phyloP scores from a whole-genome alignment of 2,888 invertebrate species.

The Rhogogaster chlorosoma region DNA sequence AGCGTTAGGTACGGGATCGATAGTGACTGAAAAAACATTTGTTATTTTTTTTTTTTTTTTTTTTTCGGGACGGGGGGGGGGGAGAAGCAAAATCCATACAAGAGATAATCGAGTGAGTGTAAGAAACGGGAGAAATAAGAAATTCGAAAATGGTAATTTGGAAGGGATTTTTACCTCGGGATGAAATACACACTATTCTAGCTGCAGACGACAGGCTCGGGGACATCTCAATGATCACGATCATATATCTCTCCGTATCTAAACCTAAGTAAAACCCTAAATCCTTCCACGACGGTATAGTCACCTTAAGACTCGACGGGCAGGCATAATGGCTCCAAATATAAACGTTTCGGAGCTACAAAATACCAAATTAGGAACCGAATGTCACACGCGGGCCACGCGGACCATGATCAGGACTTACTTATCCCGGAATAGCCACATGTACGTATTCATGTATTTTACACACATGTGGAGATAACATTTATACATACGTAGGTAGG shows the following conservation, averaged over 20 bases:
- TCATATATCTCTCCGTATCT: slow-evolving; percentile 45
- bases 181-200: slow-evolving; percentile 29
- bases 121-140: neutral
- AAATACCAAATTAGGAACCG: slow-evolving; percentile 51
- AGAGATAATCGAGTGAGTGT: neutral
- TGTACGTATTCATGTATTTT: neutral
- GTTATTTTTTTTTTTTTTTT: neutral
- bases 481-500: neutral
- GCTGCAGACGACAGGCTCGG: slow-evolving; percentile 1
- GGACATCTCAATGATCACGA: slow-evolving; percentile 50
- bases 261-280: slow-evolving; percentile 36
- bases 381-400: slow-evolving; percentile 39
- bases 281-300: slow-evolving; percentile 30
- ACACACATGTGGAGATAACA: neutral
- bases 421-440: neutral
- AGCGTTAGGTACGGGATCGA: neutral
- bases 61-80: neutral
- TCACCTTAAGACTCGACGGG: slow-evolving; percentile 15
- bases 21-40: neutral
- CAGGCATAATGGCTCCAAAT: slow-evolving; percentile 38
- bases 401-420: neutral
- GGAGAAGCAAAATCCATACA: neutral
- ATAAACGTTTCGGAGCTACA: slow-evolving; percentile 48
- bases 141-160: neutral
- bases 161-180: neutral